Evolutionary conservation across 2,888 invertebrate genomes (phyloP).

Genomic region (Branchipolynoe longqiensis): DNA sequence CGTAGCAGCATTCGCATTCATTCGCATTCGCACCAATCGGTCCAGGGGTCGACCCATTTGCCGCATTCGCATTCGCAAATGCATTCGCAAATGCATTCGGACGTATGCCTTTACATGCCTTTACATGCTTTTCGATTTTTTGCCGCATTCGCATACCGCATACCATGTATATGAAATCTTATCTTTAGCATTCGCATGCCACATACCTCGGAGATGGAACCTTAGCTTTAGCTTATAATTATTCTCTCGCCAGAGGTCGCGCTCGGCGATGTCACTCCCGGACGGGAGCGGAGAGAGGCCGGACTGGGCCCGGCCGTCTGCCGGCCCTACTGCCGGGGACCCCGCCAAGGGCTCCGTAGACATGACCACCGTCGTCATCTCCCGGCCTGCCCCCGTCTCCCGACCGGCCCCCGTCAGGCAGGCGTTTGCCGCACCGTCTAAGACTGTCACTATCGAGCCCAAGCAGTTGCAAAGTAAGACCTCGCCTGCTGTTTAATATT

Average conservation of each 20-base stretch:
- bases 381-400: constrained; percentile 28
- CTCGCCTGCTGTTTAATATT: not conserved
- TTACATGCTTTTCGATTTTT: too few species aligned
- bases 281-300: constrained; percentile 35
- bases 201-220: not conserved
- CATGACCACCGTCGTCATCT: constrained; percentile 6
- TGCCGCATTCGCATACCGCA: too few species aligned
- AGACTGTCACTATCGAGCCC: not conserved
- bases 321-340: not conserved
- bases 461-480: not conserved
- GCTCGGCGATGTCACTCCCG: constrained; percentile 28
- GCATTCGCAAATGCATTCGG: too few species aligned
- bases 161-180: too few species aligned
- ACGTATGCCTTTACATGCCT: too few species aligned
- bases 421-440: not conserved
- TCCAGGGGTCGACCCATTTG: too few species aligned
- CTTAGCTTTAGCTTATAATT: not conserved
- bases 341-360: not conserved
- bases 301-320: constrained; percentile 57
- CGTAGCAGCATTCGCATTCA: too few species aligned
- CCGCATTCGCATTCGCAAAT: too few species aligned
- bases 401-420: constrained; percentile 23
- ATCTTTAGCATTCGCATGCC: too few species aligned
- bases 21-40: too few species aligned
- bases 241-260: constrained; percentile 35